A percentile compares a stretch with the other conserved stretches of the same genome.
Evolutionary conservation across 2,888 invertebrate genomes (phyloP).

Genomic region (Nipponacmea schrenckii): DNA sequence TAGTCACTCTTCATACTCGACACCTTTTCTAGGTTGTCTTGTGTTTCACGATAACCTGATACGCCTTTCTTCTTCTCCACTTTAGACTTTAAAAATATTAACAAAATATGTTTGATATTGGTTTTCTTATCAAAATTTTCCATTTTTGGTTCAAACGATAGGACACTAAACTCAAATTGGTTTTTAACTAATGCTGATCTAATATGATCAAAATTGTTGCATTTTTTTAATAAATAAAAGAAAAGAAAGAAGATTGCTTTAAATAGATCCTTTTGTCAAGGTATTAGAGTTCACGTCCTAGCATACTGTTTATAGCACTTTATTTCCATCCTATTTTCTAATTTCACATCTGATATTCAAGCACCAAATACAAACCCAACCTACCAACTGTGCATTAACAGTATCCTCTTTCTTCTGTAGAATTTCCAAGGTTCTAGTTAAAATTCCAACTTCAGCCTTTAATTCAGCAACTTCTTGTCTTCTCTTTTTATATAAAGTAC

Average conservation of each 20-base stretch:
- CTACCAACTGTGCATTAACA: constrained; percentile 73
- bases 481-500: constrained; percentile 83
- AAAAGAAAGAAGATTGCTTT: no score
- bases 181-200: no score
- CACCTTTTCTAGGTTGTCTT: constrained; percentile 73
- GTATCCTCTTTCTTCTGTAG: constrained; percentile 72
- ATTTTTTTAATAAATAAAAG: background rate
- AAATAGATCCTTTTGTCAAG: no score
- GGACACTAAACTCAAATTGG: no score
- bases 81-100: constrained; percentile 46
- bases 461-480: constrained; percentile 80
- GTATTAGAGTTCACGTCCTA: no score
- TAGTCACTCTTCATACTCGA: constrained; percentile 71
- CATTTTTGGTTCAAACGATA: no score
- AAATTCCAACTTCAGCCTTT: constrained; percentile 81
- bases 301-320: no score
- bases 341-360: no score
- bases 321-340: no score
- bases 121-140: no score
- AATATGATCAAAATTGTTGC: no score
- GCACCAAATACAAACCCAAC: constrained; percentile 31
- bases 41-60: constrained; percentile 71
- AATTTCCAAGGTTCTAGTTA: constrained; percentile 81
- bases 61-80: constrained; percentile 66
- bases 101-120: background rate